phyloP scores from a whole-genome alignment of 2,797 vertebrate species.

The Aphelocoma californica region DNA sequence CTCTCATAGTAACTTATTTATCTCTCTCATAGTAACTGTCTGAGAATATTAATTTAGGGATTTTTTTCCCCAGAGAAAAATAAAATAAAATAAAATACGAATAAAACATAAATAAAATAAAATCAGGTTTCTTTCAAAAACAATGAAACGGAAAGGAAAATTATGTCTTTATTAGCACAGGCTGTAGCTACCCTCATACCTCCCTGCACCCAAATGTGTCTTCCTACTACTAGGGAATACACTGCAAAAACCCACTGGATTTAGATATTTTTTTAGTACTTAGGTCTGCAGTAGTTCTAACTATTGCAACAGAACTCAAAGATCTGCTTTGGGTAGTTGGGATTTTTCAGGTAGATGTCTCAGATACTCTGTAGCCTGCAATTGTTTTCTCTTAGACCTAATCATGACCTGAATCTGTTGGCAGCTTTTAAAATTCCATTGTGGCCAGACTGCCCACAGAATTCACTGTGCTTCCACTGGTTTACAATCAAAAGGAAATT shows the following conservation, averaged over 20 bases:
- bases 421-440: neutral
- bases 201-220: neutral
- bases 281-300: neutral
- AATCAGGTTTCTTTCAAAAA: neutral
- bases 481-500: constrained; percentile 2
- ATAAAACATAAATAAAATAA: neutral
- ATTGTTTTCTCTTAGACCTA: neutral
- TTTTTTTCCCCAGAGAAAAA: neutral
- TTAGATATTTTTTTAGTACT: neutral
- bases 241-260: neutral
- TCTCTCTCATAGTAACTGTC: neutral
- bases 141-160: neutral
- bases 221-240: neutral
- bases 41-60: neutral
- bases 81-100: neutral
- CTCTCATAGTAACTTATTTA: neutral
- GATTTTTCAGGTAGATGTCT: neutral
- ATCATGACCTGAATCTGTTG: neutral
- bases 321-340: neutral
- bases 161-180: neutral
- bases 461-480: neutral
- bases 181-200: neutral
- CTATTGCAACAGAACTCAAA: neutral
- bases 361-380: neutral
- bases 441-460: neutral